phyloP scores from a whole-genome alignment of 1,140 invertebrate genomes.

The Cyclargus thomasi region DNA sequence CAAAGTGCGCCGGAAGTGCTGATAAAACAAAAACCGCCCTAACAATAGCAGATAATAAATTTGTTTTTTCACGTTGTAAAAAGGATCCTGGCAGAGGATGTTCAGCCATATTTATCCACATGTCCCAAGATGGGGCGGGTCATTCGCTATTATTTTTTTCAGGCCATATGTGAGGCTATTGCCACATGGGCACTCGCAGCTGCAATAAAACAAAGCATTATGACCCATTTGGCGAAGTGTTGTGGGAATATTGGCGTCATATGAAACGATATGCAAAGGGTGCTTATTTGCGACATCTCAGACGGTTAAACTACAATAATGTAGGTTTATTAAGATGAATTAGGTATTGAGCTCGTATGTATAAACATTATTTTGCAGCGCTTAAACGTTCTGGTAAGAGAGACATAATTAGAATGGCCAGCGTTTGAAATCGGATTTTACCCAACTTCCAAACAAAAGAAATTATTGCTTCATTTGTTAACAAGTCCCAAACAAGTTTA shows the following conservation, averaged over 20 bases:
- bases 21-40: slow-evolving; percentile 13
- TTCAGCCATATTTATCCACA: slow-evolving; percentile 45
- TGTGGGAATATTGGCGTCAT: not conserved
- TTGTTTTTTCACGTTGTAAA: slow-evolving; percentile 4
- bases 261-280: not conserved
- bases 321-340: too few species aligned
- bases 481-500: too few species aligned
- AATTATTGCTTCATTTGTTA: too few species aligned
- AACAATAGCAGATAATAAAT: slow-evolving; percentile 18
- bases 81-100: not conserved
- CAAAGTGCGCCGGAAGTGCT: not conserved
- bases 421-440: too few species aligned
- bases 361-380: too few species aligned
- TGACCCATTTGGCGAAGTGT: not conserved
- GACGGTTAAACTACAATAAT: too few species aligned
- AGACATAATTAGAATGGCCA: too few species aligned
- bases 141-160: slow-evolving; percentile 49
- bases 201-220: slow-evolving; percentile 10
- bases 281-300: not conserved
- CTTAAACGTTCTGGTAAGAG: too few species aligned
- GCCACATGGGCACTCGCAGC: slow-evolving; percentile 29
- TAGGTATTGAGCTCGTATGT: too few species aligned
- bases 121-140: slow-evolving; percentile 36
- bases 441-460: too few species aligned
- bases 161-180: slow-evolving; percentile 50